phyloP scores from a whole-genome alignment of 53 echinoderm and acorn worm genomes.

The Mesocentrotus franciscanus region DNA sequence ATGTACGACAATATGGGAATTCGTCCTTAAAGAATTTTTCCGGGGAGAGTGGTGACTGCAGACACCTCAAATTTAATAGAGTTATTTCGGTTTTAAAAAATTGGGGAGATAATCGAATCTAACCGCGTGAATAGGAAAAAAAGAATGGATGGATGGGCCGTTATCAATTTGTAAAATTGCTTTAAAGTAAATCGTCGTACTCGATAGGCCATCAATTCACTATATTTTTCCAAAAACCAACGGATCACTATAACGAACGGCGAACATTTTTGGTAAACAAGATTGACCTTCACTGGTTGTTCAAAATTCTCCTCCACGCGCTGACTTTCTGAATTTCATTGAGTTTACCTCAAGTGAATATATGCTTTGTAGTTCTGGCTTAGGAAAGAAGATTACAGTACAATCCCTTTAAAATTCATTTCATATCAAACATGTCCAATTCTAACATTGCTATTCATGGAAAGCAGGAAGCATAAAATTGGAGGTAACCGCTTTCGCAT shows the following conservation, averaged over 20 bases:
- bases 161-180: background rate
- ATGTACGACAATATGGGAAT: too few species aligned
- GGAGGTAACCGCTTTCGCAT: background rate
- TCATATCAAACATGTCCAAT: background rate
- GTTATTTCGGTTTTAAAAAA: background rate
- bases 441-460: conserved; percentile 20
- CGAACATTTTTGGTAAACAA: background rate
- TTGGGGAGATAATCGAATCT: background rate
- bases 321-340: background rate
- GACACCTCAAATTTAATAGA: background rate
- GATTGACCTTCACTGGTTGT: background rate
- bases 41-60: background rate
- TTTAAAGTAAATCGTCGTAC: background rate
- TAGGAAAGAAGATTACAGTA: background rate
- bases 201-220: background rate
- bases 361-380: background rate
- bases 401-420: background rate
- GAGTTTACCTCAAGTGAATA: background rate
- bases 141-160: background rate
- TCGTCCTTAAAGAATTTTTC: too few species aligned
- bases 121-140: background rate
- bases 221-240: background rate
- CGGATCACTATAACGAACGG: background rate
- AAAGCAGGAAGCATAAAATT: conserved; percentile 20
- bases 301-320: background rate